Conservation (phyloP, 2,888 invertebrate genomes). For the Spicauda simplicius region DNA sequence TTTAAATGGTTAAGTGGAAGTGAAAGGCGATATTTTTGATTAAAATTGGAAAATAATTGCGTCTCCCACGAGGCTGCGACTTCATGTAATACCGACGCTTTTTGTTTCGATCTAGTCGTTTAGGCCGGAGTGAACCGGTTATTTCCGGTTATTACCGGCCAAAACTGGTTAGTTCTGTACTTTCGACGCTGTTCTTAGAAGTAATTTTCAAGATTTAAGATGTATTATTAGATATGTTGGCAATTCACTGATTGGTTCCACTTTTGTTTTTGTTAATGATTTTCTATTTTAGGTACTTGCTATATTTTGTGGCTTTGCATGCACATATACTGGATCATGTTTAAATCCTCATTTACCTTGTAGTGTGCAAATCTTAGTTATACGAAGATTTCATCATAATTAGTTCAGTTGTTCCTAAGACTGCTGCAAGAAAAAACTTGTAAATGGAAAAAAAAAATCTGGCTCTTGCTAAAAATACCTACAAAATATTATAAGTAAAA, state of each 20-base stretch:
- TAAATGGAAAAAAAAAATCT: no score
- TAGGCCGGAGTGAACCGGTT: constrained; percentile 67
- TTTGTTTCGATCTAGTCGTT: constrained; percentile 61
- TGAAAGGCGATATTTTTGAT: constrained; percentile 84
- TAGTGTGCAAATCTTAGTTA: no score
- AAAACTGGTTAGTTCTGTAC: constrained; percentile 5
- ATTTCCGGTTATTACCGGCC: constrained; percentile 59
- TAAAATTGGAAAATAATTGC: constrained; percentile 85
- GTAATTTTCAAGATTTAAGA: background rate
- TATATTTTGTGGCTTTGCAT: no score
- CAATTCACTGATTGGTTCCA: no score
- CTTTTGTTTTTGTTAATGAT: background rate
- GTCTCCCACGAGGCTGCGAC: constrained; percentile 77
- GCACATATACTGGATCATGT: no score
- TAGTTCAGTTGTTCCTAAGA: no score
- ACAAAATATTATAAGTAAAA: no score
- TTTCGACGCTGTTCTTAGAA: background rate
- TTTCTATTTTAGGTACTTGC: no score
- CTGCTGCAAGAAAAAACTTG: no score
- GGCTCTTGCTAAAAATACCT: no score
- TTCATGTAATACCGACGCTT: constrained; percentile 60
- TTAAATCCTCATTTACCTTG: no score
- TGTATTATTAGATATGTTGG: background rate
- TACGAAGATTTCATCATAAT: no score
- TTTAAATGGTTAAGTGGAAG: constrained; percentile 84